Percentiles rank a stretch among this genome's conserved stretches.
Conservation (phyloP, 2,797 vertebrate genomes). For the Pangasius mekongensis region DNA sequence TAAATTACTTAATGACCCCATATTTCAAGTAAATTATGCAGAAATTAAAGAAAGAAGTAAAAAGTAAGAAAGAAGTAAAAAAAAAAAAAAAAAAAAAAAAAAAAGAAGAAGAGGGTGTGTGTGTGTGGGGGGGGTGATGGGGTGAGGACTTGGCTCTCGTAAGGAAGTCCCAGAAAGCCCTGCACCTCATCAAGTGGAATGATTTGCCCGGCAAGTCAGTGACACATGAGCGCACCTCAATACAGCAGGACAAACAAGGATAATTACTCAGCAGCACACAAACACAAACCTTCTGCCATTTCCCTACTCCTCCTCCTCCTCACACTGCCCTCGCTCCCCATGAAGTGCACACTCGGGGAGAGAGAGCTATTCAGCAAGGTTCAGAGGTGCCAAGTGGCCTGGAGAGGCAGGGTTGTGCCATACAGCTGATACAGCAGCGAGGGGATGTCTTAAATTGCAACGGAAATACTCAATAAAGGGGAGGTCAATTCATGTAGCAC, state of each 20-base stretch:
- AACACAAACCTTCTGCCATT: slow-evolving; percentile 72
- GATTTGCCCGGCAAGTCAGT: slow-evolving; percentile 80
- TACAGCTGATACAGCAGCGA: slow-evolving; percentile 20
- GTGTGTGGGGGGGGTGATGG: slow-evolving; percentile 53
- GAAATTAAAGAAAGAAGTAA: neutral
- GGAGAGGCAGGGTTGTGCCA: slow-evolving; percentile 27
- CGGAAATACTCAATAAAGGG: neutral
- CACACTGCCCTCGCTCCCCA: slow-evolving; percentile 8
- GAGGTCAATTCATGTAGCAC: neutral
- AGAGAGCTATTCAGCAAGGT: slow-evolving; percentile 33
- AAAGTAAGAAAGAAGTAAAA: neutral
- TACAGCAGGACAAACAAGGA: slow-evolving; percentile 84
- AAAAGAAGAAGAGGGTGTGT: neutral
- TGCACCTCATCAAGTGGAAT: slow-evolving; percentile 82
- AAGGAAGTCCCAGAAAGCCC: slow-evolving; percentile 63
- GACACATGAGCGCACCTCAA: slow-evolving; percentile 83
- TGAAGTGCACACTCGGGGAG: slow-evolving; percentile 30
- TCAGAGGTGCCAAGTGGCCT: slow-evolving; percentile 27
- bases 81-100: neutral
- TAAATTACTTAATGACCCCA: slow-evolving; percentile 27
- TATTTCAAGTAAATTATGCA: slow-evolving; percentile 18
- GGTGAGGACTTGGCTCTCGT: slow-evolving; percentile 17
- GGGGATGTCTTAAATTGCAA: neutral
- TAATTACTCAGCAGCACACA: slow-evolving; percentile 85
- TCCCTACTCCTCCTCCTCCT: slow-evolving; percentile 15